Conservation (phyloP, 92 coral and sea anemone genomes). For the Epizoanthus stellaris region DNA sequence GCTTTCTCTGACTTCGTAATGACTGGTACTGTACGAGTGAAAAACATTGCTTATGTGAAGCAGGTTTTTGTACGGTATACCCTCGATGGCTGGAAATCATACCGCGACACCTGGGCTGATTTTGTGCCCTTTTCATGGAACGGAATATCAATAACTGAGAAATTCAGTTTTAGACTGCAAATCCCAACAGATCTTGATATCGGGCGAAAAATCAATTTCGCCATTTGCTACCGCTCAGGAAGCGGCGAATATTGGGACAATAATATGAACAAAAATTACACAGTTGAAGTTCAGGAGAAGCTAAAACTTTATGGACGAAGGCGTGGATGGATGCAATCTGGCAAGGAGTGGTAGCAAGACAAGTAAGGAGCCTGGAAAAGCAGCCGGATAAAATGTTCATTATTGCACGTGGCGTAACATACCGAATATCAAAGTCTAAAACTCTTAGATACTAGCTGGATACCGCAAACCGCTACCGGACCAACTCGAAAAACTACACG, state of each 20-base stretch:
- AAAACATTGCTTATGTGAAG: slow-evolving; percentile 79
- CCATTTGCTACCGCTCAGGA: slow-evolving; percentile 70
- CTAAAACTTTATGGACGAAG: background rate
- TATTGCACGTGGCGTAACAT: too few relatives aligned
- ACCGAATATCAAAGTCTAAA: too few relatives aligned
- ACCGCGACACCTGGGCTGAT: slow-evolving; percentile 81
- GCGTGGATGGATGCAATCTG: background rate
- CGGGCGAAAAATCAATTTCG: slow-evolving; percentile 65
- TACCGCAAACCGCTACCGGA: too few relatives aligned
- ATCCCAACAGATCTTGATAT: slow-evolving; percentile 57
- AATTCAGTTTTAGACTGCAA: slow-evolving; percentile 79
- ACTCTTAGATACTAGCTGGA: too few relatives aligned
- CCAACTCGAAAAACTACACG: too few relatives aligned
- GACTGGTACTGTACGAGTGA: slow-evolving; percentile 84
- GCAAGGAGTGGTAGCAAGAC: background rate
- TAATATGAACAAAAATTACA: slow-evolving; percentile 67
- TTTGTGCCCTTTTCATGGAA: slow-evolving; percentile 81
- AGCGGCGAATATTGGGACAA: slow-evolving; percentile 90
- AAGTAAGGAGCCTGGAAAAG: background rate
- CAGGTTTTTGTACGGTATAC: slow-evolving; percentile 82
- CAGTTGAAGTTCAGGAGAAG: slow-evolving; percentile 36
- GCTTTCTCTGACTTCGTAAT: slow-evolving; percentile 78
- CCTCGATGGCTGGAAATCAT: slow-evolving; percentile 75
- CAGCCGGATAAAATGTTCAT: too few relatives aligned
- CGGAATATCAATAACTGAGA: slow-evolving; percentile 62